Evolutionary conservation across 2,797 vertebrate genomes (phyloP), one percentile per base, ranked within the genome.

Genomic region (Eleutherodactylus coqui): DNA sequence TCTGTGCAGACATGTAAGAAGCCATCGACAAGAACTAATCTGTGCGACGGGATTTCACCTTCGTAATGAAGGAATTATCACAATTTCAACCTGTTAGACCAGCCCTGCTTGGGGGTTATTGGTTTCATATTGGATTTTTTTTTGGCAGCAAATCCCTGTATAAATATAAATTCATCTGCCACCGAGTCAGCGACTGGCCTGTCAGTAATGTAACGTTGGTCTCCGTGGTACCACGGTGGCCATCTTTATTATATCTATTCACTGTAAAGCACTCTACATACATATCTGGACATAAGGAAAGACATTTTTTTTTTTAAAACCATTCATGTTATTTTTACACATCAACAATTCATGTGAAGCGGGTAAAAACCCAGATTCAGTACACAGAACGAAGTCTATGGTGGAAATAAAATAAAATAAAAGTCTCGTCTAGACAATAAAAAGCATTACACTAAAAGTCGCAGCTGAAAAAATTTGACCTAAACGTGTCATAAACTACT

Each of bases 381-480:
- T 24, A 69, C 45, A 70, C 79, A 43, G 11, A 69, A 19, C 47
- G 67, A 53, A 72, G 4, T n/a, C 27, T 49, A 77, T 14, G 43
- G 72, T 64, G 47, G n/a, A 64, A 47, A 49, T 51, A 34, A 38
- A 78, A 55, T 67, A 64, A 49, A 24, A 55, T 51, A 51, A 32
- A 29, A 10, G 19, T 60, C 41, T 73, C 29, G n/a, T 67, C 13
- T 70, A 75, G 69, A 73, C 75, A 70, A 21, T 69, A 51, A 70
- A 27, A 72, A 73, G 64, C 70, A 19, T 73, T 53, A 81, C 79
- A 82, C 47, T 32, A 60, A 69, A 45, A n/a, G n/a, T 43, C 76
- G 79, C 53, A 76, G 49, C 38, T 82, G 38, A 45, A 78, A 87
- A 51, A 19, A 75, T 58, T 76, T 83, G 75, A 87, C 80, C 80